Evolutionary conservation across 1,140 invertebrate genomes (phyloP), one percentile per base, ranked within the genome.

Genomic region (Linepithema humile): DNA sequence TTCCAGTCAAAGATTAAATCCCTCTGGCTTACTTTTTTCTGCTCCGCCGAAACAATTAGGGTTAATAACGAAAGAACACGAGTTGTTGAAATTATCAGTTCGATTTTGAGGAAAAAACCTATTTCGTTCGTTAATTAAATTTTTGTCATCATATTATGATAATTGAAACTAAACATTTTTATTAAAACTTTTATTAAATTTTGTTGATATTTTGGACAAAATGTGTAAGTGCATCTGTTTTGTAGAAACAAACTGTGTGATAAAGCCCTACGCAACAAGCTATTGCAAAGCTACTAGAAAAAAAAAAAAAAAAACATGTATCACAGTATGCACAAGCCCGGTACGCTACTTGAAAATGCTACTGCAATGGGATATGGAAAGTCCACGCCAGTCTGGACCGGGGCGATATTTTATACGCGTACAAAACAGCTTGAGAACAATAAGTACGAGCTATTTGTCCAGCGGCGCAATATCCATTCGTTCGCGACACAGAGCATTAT

Each of bases 361-460:
- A n/a, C 32, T 15, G 32, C 60, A 15, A 10, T 26, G 60, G 60
- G 17, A 50, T 26, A 50, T 38, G 32, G 43, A 69, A n/a, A 69
- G 64, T 40, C 55, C 38, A 69, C 65, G 62, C 20, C 35, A 7
- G 15, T 29, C 23, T 57, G 35, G 26, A 55, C 45, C 32, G 20
- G 29, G 38, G 48, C n/a, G 23, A 80, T 70, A 80, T 57, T 80
- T 80, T 80, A 69, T 55, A 67, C 23, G 35, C 12, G 10, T 15
- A 32, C 35, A 29, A 80, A 80, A 57, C 35, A 38, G 38, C 45
- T 38, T 67, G 48, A 40, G n/a, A 80, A 80, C 64, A 80, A 80
- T 80, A 80, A 78, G 75, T 80, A 57, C 35, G 23, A 32, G 23
- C 75, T 80, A 70, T 80, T 80, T 80, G 50, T 80, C 50, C 64